These are phyloP conservation scores for Glossophaga mutica DNA, from an alignment of 2,797 vertebrate genomes.

Conservation along the genomic window DNA sequence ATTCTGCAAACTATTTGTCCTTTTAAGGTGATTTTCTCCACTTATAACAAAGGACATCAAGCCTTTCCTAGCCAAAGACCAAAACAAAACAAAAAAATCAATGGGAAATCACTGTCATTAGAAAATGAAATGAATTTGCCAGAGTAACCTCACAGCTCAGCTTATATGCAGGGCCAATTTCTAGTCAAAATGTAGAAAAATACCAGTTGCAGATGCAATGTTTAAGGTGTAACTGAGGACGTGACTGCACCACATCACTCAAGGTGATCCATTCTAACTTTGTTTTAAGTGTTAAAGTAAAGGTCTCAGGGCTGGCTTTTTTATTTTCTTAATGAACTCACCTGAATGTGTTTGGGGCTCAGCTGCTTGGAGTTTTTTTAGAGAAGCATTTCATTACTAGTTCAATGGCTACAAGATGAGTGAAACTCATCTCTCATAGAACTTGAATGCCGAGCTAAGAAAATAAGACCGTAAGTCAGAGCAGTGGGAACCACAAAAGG, in stretches of 20 bases:
- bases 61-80: not conserved
- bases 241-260: not conserved
- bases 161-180: not conserved
- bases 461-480: not conserved
- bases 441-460: not conserved
- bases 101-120: not conserved
- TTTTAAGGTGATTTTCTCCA: constrained; percentile 34
- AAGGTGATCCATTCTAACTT: not conserved
- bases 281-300: not conserved
- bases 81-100: not conserved
- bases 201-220: not conserved
- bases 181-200: not conserved
- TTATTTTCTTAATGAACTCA: not conserved
- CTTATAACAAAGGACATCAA: not conserved
- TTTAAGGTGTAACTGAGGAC: not conserved
- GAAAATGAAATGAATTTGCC: constrained; percentile 12
- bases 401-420: not conserved
- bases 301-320: not conserved
- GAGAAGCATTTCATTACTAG: constrained; percentile 15
- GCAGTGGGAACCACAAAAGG: not conserved
- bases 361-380: not conserved
- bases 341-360: not conserved
- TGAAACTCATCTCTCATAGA: not conserved
- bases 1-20: not conserved
- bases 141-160: not conserved